Evolutionary conservation across 2,113 vertebrate genomes (phyloP), one percentile per base, ranked within the genome.

Genomic region (Dermatemys mawii): DNA sequence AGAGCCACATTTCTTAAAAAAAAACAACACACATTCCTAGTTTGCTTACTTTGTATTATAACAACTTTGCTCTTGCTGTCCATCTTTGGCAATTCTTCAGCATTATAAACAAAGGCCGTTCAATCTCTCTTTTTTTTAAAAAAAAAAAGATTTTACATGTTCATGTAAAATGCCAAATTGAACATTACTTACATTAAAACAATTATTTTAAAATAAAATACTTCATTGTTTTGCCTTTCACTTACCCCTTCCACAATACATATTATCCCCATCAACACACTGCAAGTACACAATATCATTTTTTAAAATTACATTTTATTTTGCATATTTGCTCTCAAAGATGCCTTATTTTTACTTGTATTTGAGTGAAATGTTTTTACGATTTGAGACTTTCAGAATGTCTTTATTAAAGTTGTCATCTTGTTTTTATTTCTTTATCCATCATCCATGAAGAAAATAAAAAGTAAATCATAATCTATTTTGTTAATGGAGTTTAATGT

Each of bases 381-480:
- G 79, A 89, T 93, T 3, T 84, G 87, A 92, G 26, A 84, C 44
- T 93, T 91, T 89, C 82, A 94, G 73, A 93, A 81, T 27, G 79
- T 11, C 91, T 84, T 92, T 88, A 79, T 44, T 93, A 92, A 93
- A 86, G 11, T 84, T 89, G 84, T 84, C 78, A 54, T 90, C 90
- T 79, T 94, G 49, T 81, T 92, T 93, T 88, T 93, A 93, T 96
- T 89, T 95, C 87, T 96, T 97, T 95, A 96, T 70, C 63, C 60
- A 67, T 83, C 84, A 95, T 91, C 83, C 91, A 94, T 97, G 89
- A 82, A 88, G 79, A 35, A 88, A 96, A 93, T 88, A 96, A 94
- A 95, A 3, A 60, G 87, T 83, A 97, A 96, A 91, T 91, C 48
- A 55, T 82, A 91, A 97, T 90, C 26, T 88, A 89, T 96, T 96